phyloP scores from a whole-genome alignment of 2,797 vertebrate genomes.

The Parauchenoglanis punctatus region DNA sequence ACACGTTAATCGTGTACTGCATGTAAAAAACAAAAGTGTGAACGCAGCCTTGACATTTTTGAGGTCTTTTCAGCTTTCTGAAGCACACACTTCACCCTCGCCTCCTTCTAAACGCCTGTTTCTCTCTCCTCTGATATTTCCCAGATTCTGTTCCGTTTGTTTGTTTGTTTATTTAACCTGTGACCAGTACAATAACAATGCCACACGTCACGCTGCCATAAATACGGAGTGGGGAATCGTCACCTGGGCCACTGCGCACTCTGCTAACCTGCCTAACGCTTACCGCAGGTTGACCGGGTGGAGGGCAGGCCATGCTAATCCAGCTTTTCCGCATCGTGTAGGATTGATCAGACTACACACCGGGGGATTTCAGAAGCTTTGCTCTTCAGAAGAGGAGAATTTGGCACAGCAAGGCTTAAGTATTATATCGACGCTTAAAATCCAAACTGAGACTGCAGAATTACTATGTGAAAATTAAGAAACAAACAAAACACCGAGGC shows the following conservation, averaged over 20 bases:
- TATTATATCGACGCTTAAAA: not conserved
- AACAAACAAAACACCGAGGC: not conserved
- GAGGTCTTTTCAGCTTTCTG: not conserved
- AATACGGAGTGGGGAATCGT: constrained; percentile 37
- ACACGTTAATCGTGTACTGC: not conserved
- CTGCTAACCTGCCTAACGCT: not conserved
- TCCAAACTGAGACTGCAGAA: not conserved
- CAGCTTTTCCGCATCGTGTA: constrained; percentile 7
- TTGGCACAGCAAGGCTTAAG: not conserved
- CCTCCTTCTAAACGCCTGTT: not conserved
- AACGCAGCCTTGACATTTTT: not conserved
- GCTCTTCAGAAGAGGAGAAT: not conserved
- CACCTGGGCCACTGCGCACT: constrained; percentile 27
- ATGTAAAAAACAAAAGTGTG: not conserved
- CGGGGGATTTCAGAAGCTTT: constrained; percentile 6
- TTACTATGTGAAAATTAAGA: not conserved
- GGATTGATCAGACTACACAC: constrained; percentile 3
- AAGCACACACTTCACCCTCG: not conserved
- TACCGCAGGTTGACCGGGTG: not conserved
- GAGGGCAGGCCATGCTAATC: not conserved
- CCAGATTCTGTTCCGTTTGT: constrained; percentile 32
- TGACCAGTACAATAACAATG: constrained; percentile 27
- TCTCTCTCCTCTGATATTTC: constrained; percentile 18
- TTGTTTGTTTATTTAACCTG: constrained; percentile 24
- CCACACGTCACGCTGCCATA: not conserved